Conservation (phyloP, 2,888 invertebrate genomes). For the Epinotia nisella region DNA sequence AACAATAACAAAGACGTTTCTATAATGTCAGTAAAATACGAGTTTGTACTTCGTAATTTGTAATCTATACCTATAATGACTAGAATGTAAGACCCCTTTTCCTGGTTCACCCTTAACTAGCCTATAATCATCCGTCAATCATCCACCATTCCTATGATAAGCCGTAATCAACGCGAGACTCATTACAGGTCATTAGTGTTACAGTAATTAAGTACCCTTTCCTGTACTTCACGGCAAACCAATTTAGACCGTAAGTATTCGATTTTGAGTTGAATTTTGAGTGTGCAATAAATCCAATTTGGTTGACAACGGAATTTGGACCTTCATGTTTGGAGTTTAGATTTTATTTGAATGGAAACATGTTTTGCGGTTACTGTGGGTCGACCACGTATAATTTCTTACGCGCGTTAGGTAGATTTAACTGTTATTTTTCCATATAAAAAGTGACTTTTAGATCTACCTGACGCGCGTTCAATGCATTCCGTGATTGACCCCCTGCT, state of each 20-base stretch:
- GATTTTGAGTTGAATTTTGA: neutral
- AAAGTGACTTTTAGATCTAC: no score
- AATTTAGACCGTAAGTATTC: neutral
- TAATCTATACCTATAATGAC: no score
- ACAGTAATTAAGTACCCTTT: neutral
- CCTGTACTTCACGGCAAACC: neutral
- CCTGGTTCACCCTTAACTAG: neutral
- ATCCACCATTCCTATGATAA: neutral
- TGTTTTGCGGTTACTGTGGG: neutral
- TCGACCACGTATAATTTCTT: no score
- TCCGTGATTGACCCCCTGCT: no score
- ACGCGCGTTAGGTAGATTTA: no score
- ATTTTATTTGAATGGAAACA: neutral
- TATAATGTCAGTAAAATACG: no score
- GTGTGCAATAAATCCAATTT: neutral
- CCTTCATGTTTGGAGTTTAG: neutral
- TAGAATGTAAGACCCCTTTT: neutral
- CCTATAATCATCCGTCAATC: neutral
- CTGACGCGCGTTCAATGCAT: no score
- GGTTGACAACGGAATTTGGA: neutral
- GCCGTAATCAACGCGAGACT: neutral
- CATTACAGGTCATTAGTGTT: constrained; percentile 4
- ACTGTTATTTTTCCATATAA: no score
- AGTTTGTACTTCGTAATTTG: no score
- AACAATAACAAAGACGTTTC: no score